phyloP scores from a whole-genome alignment of 2,888 invertebrate species.

The Helleia helle region DNA sequence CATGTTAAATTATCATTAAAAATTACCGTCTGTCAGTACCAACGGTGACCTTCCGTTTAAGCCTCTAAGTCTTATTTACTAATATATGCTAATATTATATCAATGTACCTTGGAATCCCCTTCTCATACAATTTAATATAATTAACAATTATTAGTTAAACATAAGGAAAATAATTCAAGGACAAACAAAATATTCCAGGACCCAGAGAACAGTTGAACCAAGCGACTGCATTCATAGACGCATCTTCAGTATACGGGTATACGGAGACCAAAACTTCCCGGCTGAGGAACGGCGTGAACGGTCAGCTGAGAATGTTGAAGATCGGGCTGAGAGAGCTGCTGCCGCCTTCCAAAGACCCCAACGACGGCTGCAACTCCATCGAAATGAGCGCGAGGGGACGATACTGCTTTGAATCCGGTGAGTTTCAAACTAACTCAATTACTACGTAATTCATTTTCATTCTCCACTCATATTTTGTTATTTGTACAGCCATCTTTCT shows the following conservation, averaged over 20 bases:
- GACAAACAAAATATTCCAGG: slow-evolving; percentile 46
- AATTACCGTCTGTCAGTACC: no score
- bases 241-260: slow-evolving; percentile 88
- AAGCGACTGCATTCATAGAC: slow-evolving; percentile 89
- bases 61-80: no score
- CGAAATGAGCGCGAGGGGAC: slow-evolving; percentile 78
- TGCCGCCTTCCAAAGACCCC: slow-evolving; percentile 80
- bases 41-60: no score
- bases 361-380: slow-evolving; percentile 85
- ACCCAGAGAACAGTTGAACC: slow-evolving; percentile 88
- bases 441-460: no score
- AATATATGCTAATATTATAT: no score
- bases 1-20: no score
- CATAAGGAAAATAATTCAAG: not conserved
- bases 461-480: no score
- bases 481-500: no score
- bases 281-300: slow-evolving; percentile 63
- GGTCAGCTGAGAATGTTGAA: slow-evolving; percentile 79
- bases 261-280: slow-evolving; percentile 52
- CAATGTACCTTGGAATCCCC: no score
- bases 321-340: slow-evolving; percentile 77
- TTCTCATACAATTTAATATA: no score
- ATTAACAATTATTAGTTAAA: no score
- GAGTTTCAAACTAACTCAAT: no score
- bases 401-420: slow-evolving; percentile 87